Evolutionary conservation across 2,888 invertebrate genomes (phyloP).

Genomic region (Microplitis deprimator): DNA sequence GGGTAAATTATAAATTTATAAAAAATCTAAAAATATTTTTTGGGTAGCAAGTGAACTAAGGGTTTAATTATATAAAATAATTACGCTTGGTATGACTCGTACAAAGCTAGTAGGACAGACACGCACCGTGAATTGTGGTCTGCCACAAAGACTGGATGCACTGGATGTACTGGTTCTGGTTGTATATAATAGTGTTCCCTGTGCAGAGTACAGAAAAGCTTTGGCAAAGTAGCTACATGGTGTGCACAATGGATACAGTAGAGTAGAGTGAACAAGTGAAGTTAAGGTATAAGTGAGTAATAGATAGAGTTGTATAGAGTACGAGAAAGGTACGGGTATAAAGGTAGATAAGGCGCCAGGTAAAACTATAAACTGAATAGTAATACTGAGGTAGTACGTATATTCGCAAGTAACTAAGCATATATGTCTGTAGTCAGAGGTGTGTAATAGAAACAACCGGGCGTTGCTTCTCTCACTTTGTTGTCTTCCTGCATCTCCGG

Average conservation of each 20-base stretch:
- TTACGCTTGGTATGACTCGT: constrained; percentile 55
- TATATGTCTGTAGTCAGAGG: constrained; percentile 2
- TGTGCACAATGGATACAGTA: constrained; percentile 29
- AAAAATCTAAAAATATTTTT: neutral
- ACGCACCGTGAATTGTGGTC: constrained; percentile 60
- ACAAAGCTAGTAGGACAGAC: constrained; percentile 52
- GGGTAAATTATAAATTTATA: too few relatives aligned
- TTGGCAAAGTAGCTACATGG: constrained; percentile 3
- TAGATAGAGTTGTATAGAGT: constrained; percentile 25
- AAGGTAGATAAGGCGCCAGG: constrained; percentile 27
- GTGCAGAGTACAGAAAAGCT: neutral
- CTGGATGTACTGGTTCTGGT: neutral
- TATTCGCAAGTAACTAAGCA: too few relatives aligned
- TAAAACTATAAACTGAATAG: constrained; percentile 19
- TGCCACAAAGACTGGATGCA: constrained; percentile 44
- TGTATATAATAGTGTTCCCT: neutral
- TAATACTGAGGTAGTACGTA: neutral
- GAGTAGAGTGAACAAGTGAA: constrained; percentile 37
- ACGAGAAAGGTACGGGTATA: constrained; percentile 15
- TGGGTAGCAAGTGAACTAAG: neutral
- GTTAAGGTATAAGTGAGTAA: constrained; percentile 12
- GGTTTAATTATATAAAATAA: constrained; percentile 65
- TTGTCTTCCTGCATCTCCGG: constrained; percentile 20
- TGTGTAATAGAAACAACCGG: neutral
- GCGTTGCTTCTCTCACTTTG: neutral